Evolutionary conservation across 2,113 vertebrate genomes (phyloP), one percentile per base, ranked within the genome.

Genomic region (Australoheros scitulus): DNA sequence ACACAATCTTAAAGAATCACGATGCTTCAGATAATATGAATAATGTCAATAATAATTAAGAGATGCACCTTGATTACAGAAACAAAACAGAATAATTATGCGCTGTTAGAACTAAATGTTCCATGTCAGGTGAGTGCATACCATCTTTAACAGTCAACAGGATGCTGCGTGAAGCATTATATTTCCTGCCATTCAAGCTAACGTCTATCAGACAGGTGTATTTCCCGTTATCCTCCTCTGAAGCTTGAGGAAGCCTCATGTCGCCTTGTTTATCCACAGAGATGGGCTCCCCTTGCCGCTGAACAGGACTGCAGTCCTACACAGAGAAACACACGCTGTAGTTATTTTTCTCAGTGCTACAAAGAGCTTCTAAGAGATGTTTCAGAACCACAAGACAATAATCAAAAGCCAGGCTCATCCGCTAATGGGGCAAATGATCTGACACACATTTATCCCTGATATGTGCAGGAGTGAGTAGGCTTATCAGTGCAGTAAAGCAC

Each of bases 141-240:
- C 92, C 7, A 0, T 22, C 14, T 2, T 4, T 13, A 1, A 92
- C n/a, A 6, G 9, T 24, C 14, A 94, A 47, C 20, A 81, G 10
- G 63, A 90, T 83, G 88, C 92, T 95, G 29, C 90, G 90, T 26
- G 93, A 90, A 2, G 92, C 24, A 0, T 84, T 92, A 85, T 92
- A 94, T 0, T 11, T 87, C 32, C 34, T 81, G 65, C 89, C 91
- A 3, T 87, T 47, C 34, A 91, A 0, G 15, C 32, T 91, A 3
- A 95, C 29, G 10, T 92, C 82, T 2, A 93, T 68, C n/a, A 93
- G 74, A 65, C 95, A 95, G 20, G 94, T 95, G 75, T 95, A 95
- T 7, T 14, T 82, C 38, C 94, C 95, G 43, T 68, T 50, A 70
- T 91, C 85, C 5, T 1, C 13, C 26, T 77, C 10, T 1, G 85